Evolutionary conservation across 2,113 vertebrate species (phyloP).

Genomic region (Laticauda laticaudata): DNA sequence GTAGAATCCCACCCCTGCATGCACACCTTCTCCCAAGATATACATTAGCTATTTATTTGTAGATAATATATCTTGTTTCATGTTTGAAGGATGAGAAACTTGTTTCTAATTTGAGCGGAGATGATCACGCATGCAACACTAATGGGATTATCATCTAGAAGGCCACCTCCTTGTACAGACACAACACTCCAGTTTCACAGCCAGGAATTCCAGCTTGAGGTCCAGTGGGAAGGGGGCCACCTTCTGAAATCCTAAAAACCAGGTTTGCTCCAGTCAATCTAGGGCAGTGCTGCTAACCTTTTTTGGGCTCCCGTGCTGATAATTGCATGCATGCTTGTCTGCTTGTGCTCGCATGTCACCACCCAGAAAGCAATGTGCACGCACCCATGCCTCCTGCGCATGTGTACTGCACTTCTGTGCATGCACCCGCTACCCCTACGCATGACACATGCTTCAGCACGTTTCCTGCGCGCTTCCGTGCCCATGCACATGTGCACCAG

Average conservation of each 20-base stretch:
- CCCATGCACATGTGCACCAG: too few species aligned
- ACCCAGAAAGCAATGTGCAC: too few species aligned
- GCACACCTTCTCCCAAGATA: background rate
- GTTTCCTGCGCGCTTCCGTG: rapidly evolving
- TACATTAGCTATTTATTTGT: background rate
- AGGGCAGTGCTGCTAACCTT: background rate
- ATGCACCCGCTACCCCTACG: too few species aligned
- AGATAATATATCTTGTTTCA: background rate
- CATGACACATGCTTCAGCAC: too few species aligned
- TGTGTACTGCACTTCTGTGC: too few species aligned
- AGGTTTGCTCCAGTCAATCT: background rate
- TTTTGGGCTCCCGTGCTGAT: too few species aligned
- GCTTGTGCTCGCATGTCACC: too few species aligned
- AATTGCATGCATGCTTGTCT: too few species aligned
- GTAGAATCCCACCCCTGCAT: too few species aligned
- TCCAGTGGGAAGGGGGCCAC: background rate
- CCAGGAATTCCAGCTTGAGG: background rate
- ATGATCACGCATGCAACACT: background rate
- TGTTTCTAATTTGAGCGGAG: background rate
- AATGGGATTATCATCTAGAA: too few species aligned
- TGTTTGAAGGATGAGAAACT: background rate
- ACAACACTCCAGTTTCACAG: background rate
- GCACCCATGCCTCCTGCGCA: too few species aligned
- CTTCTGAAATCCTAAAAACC: background rate
- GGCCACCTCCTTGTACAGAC: background rate